Evolutionary conservation across 1,140 invertebrate genomes (phyloP).

Genomic region (Cherax quadricarinatus): DNA sequence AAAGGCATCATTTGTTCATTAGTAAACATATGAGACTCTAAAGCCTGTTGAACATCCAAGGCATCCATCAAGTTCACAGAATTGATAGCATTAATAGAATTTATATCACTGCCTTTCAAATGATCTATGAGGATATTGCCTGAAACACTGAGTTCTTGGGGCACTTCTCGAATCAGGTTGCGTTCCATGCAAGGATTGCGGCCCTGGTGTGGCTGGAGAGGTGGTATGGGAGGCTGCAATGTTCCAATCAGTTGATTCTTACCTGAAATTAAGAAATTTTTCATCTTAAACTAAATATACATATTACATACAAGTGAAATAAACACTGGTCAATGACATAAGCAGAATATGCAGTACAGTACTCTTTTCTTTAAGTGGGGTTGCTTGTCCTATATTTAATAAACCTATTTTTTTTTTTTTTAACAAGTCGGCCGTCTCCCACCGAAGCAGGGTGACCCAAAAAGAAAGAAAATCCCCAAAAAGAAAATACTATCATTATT

Average conservation of each 20-base stretch:
- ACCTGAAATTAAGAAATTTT: constrained; percentile 45
- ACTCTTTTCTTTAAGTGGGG: too few species aligned
- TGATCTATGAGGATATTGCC: constrained; percentile 85
- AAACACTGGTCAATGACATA: too few species aligned
- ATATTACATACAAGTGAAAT: too few species aligned
- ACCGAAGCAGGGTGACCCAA: too few species aligned
- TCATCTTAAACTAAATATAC: neutral
- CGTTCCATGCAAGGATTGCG: constrained; percentile 92
- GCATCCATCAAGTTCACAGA: constrained; percentile 60
- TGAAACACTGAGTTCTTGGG: constrained; percentile 81
- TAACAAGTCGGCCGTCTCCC: too few species aligned
- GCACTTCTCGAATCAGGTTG: constrained; percentile 82
- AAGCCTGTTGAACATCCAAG: constrained; percentile 41
- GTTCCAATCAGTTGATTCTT: constrained; percentile 66
- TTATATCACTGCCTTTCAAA: constrained; percentile 76
- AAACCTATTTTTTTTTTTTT: too few species aligned
- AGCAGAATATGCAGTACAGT: too few species aligned
- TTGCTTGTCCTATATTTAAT: too few species aligned
- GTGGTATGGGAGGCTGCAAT: constrained; percentile 56
- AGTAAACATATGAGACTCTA: constrained; percentile 62
- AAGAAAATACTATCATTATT: too few species aligned
- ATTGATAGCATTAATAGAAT: constrained; percentile 57
- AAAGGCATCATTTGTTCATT: constrained; percentile 67
- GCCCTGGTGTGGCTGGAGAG: constrained; percentile 90
- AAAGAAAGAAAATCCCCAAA: too few species aligned